Percentiles rank a stretch among this genome's conserved stretches.
phyloP scores from a whole-genome alignment of 2,113 vertebrate genomes.

The Vidua macroura region DNA sequence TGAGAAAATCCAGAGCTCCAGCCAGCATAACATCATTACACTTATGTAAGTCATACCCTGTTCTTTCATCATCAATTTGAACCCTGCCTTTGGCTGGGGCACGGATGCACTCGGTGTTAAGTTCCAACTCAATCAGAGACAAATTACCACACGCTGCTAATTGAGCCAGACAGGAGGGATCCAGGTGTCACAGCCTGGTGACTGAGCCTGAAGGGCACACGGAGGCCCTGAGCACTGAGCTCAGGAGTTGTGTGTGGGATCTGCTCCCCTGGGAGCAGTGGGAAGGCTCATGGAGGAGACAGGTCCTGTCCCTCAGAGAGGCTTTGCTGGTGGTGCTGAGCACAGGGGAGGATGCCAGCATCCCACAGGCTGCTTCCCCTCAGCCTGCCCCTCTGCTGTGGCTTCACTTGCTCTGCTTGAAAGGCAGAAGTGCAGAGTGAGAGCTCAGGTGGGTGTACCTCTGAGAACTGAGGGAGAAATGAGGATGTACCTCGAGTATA shows the following conservation, averaged over 20 bases:
- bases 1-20: constrained; percentile 22
- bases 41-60: neutral
- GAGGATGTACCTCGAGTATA: neutral
- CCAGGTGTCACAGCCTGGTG: neutral
- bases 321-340: neutral
- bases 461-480: neutral
- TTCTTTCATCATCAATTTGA: neutral
- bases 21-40: neutral
- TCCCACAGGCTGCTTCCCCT: fast-evolving
- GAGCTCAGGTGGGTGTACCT: neutral
- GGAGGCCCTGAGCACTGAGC: neutral
- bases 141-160: neutral
- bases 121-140: neutral
- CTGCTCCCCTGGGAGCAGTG: neutral
- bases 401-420: neutral
- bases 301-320: neutral
- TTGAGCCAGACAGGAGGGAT: neutral
- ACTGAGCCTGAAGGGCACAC: neutral
- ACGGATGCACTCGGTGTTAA: neutral
- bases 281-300: fast-evolving
- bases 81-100: neutral
- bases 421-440: neutral
- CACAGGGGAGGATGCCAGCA: neutral
- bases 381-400: neutral
- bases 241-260: fast-evolving